Conservation (phyloP, 2,797 vertebrate genomes). For the Allochrocebus solatus region DNA sequence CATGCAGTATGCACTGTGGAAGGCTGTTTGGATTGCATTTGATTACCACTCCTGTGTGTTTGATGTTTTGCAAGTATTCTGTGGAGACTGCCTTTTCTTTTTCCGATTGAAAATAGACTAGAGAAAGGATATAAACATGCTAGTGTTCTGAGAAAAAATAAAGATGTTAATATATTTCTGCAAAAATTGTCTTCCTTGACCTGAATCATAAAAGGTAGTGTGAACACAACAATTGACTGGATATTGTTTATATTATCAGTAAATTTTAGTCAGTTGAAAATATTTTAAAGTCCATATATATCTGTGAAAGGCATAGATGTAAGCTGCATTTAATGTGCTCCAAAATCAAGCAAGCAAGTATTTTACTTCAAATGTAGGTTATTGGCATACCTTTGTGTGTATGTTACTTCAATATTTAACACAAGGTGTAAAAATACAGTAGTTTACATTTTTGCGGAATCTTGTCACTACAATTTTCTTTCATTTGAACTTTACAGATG, state of each 20-base stretch:
- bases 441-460: neutral
- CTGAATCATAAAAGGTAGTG: neutral
- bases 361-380: neutral
- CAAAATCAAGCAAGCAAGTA: neutral
- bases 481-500: neutral
- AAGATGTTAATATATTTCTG: neutral
- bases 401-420: too few relatives aligned
- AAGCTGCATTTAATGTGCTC: neutral
- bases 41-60: constrained; percentile 42
- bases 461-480: neutral
- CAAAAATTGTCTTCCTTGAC: neutral
- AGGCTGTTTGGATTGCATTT: neutral
- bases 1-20: neutral
- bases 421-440: neutral
- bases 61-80: constrained; percentile 30
- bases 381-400: neutral
- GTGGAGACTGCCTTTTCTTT: neutral
- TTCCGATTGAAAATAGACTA: constrained; percentile 37
- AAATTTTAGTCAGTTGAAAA: neutral
- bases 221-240: neutral
- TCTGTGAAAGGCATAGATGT: neutral
- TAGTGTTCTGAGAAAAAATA: neutral
- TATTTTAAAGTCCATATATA: neutral
- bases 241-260: neutral
- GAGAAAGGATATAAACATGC: constrained; percentile 22